Evolutionary conservation across 2,888 invertebrate genomes (phyloP).

Genomic region (Loripinus fragilis): DNA sequence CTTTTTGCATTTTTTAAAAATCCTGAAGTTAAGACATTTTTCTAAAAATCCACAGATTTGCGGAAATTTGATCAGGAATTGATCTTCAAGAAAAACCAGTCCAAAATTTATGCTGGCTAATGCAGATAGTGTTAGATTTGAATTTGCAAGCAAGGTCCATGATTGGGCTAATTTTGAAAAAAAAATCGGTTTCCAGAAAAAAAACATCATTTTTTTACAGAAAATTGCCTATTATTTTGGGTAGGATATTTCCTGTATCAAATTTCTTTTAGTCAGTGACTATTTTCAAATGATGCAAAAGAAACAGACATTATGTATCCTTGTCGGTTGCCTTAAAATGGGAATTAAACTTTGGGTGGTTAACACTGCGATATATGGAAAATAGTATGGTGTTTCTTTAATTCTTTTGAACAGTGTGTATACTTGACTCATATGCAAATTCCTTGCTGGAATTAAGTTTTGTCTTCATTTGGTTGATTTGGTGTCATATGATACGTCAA

Average conservation of each 20-base stretch:
- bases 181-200: background rate
- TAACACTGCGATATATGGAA: no score
- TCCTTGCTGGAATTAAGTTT: no score
- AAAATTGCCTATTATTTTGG: background rate
- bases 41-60: slow-evolving; percentile 1
- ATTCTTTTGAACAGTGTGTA: no score
- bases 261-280: background rate
- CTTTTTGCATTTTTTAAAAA: background rate
- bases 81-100: background rate
- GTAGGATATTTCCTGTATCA: slow-evolving; percentile 4
- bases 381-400: no score
- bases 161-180: background rate
- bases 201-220: background rate
- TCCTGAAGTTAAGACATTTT: background rate
- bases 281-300: background rate
- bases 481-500: no score
- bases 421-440: no score
- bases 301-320: background rate
- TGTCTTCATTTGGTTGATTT: no score
- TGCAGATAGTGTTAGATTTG: slow-evolving; percentile 1
- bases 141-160: background rate
- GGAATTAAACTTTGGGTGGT: slow-evolving; percentile 2
- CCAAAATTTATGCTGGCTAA: background rate
- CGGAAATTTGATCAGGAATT: background rate
- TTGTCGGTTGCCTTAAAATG: background rate